Base-by-base conservation (phyloP, 1,140 invertebrate genomes). In the Lethrus apterus region DNA sequence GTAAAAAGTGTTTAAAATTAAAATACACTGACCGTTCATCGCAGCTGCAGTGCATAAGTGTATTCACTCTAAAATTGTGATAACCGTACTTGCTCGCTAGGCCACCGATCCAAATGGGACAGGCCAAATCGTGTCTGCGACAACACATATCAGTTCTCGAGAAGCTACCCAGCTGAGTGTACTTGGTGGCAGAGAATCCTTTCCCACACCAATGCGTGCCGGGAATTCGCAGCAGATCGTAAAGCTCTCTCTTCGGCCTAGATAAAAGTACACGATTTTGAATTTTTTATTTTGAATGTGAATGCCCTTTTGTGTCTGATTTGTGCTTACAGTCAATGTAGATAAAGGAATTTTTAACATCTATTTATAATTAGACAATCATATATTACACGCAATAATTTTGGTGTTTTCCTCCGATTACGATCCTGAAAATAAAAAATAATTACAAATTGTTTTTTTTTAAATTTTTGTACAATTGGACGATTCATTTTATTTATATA, bases 191-290 rank as follows among this genome's bases (percentile, higher is more conserved):
- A 0, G 78, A 77, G 59, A 79, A 80, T 5, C 89, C 89, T 48
- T 81, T 80, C 2, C 89, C 90, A 64, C 89, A 93, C 89, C 89
- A 91, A 56, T 86, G 81, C 1, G 89, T 93, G 0, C 86, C 86
- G 0, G 87, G 86, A 30, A 86, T 76, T 31, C 83, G 70, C 21
- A 88, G 70, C 24, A 81, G 53, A 51, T 83, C 78, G 69, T 32
- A 78, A 64, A 52, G 70, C 68, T 60, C 74, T 32, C 67, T 50
- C 44, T 58, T 63, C 15, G 45, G 40, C 45, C 59, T 62, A 13
- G n/a, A 30, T 4, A 24, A 21, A 21, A 2, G 3, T n/a, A 24
- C 1, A 3, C n/a, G n/a, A 26, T 26, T 41, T 20, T 8, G 23
- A 21, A 9, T 26, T 23, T 26, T 41, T 23, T 21, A n/a, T 10